A percentile compares a stretch with the other conserved stretches of the same genome.
phyloP scores from a whole-genome alignment of 37 sponge, comb jelly and placozoan genomes.

The Agelas oroides region DNA sequence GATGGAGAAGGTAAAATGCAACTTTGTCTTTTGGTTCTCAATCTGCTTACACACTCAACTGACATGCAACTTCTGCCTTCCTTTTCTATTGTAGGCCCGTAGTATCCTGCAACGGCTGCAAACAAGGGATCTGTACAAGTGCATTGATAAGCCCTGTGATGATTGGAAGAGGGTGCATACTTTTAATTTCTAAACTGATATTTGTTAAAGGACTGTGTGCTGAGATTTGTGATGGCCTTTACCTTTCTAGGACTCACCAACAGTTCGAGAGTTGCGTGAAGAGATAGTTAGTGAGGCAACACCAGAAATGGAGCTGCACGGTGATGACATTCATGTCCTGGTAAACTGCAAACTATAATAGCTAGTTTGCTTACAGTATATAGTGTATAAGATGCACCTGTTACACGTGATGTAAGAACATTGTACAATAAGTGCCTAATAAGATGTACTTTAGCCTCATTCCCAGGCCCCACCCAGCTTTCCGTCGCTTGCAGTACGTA shows the following conservation, averaged over 20 bases:
- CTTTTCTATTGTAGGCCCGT: conserved; percentile 43
- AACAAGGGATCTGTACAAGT: conserved; percentile 80
- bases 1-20: conserved; percentile 62
- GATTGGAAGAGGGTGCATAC: neutral
- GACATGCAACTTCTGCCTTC: neutral
- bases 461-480: no score
- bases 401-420: no score
- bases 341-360: neutral
- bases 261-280: no score
- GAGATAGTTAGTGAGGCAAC: neutral
- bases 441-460: no score
- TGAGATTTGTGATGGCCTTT: conserved; percentile 12
- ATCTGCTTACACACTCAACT: neutral
- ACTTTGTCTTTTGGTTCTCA: no score
- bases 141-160: neutral
- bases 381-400: neutral
- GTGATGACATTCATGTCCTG: neutral
- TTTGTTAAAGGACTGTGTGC: neutral
- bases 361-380: neutral
- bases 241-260: no score
- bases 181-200: neutral
- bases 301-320: neutral
- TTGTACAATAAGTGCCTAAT: no score
- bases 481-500: no score
- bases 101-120: conserved; percentile 60